phyloP scores from a whole-genome alignment of 2,797 vertebrate genomes.

The Cichlasoma orientale region DNA sequence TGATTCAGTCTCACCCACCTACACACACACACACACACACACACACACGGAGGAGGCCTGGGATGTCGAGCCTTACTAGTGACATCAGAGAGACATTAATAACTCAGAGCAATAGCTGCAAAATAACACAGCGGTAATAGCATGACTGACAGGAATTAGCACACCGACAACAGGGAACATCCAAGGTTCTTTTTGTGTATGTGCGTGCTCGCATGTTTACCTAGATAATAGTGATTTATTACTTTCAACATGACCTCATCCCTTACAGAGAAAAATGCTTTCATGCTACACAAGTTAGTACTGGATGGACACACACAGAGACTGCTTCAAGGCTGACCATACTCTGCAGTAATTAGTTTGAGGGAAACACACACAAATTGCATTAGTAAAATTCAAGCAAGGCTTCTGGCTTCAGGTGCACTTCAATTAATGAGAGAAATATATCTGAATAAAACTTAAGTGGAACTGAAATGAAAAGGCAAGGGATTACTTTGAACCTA shows the following conservation, averaged over 20 bases:
- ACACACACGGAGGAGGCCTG: constrained; percentile 18
- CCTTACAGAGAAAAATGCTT: constrained; percentile 39
- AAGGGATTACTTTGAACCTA: background rate
- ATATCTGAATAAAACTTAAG: constrained; percentile 32
- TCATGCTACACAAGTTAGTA: constrained; percentile 31
- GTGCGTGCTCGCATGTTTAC: constrained; percentile 23
- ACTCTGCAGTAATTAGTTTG: constrained; percentile 45
- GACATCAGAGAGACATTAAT: constrained; percentile 44
- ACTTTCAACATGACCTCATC: constrained; percentile 25
- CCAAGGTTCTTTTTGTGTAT: constrained; percentile 10
- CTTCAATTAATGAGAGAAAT: constrained; percentile 41
- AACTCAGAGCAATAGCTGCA: constrained; percentile 52
- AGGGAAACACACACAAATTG: constrained; percentile 28
- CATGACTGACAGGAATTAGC: constrained; percentile 29
- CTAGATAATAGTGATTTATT: constrained; percentile 54
- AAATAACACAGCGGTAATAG: constrained; percentile 28
- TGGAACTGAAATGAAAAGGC: constrained; percentile 17
- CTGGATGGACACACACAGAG: too few relatives aligned
- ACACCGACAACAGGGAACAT: constrained; percentile 24
- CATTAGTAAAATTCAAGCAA: constrained; percentile 16
- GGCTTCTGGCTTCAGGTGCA: constrained; percentile 22
- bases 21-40: constrained; percentile 9
- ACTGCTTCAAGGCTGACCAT: constrained; percentile 37
- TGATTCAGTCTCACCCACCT: constrained; percentile 43
- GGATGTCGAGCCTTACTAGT: constrained; percentile 21